Evolutionary conservation across 2,797 vertebrate species (phyloP), one percentile per base, ranked within the genome.

Genomic region (Limnodromus scolopaceus): DNA sequence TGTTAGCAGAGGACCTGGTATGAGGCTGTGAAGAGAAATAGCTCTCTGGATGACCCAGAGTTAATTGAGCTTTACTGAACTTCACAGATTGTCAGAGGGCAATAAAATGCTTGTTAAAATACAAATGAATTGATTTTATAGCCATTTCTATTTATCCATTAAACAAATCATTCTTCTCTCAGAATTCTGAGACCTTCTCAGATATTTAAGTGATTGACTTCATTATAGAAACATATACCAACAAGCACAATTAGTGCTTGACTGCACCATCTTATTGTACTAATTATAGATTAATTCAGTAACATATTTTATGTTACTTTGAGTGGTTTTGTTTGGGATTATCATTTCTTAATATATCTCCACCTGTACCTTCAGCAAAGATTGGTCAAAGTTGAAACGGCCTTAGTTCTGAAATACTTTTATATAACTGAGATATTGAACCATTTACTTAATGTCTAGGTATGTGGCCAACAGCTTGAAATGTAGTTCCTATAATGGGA

Each of bases 401-500:
- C 25, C 43, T 84, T 76, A 66, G 24, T 66, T 93, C 28, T 82
- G 20, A 72, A 93, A 82, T 76, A 17, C 34, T 93, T 96, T 93
- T 84, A 16, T 48, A 49, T 27, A 63, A 63, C 60, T 24, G 65
- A 84, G 32, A 36, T 82, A 89, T 66, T 75, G 45, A 57, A 89
- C 77, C 58, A 60, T 91, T 92, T 94, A 68, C 58, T 87, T 92
- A 77, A 95, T 91, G 60, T 82, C 80, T 95, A 92, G 58, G 66
- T 96, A 93, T 87, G 81, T 84, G 88, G 84, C 77, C 80, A 93
- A 71, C 81, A 91, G 80, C 80, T 83, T 93, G 95, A 95, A 94
- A 72, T 57, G 60, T 18, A 68, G 43, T 89, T 94, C 78, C 45
- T 65, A 66, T 80, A 95, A 93, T 87, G 78, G 87, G 80, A 89